These are phyloP conservation scores for Myrmecophaga tridactyla DNA, from an alignment of 2,113 vertebrate species.

Conservation along the genomic window DNA sequence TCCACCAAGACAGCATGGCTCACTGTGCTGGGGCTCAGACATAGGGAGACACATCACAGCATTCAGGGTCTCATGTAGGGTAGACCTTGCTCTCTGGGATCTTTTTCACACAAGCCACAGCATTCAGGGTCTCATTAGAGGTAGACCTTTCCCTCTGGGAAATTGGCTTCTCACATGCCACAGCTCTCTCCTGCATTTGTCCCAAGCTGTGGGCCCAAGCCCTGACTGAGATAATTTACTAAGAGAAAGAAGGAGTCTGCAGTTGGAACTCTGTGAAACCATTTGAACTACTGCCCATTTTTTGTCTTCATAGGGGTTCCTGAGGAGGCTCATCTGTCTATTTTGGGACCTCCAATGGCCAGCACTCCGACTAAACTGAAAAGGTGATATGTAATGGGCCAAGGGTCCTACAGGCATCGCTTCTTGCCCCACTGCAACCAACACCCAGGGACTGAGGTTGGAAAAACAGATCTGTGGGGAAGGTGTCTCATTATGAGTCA, in stretches of 20 bases:
- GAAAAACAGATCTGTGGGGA: not conserved
- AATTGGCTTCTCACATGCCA: not conserved
- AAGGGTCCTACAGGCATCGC: no score
- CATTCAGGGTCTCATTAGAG: not conserved
- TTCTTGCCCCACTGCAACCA: no score
- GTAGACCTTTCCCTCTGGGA: no score
- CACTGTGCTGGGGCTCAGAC: not conserved
- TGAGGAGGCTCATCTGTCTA: not conserved
- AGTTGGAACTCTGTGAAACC: not conserved
- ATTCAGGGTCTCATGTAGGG: no score
- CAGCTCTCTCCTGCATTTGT: not conserved
- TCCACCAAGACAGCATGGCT: not conserved
- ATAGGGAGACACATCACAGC: not conserved
- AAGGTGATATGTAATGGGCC: not conserved
- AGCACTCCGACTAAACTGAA: not conserved
- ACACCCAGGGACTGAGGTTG: no score
- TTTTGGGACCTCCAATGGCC: not conserved
- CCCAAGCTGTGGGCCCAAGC: not conserved
- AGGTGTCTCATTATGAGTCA: not conserved
- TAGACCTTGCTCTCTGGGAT: no score
- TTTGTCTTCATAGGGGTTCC: not conserved
- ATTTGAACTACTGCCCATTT: not conserved
- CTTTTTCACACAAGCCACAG: no score
- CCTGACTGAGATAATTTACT: not conserved
- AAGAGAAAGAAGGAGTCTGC: not conserved